Conservation (phyloP, 2,797 vertebrate species). For the Diplodus puntazzo region DNA sequence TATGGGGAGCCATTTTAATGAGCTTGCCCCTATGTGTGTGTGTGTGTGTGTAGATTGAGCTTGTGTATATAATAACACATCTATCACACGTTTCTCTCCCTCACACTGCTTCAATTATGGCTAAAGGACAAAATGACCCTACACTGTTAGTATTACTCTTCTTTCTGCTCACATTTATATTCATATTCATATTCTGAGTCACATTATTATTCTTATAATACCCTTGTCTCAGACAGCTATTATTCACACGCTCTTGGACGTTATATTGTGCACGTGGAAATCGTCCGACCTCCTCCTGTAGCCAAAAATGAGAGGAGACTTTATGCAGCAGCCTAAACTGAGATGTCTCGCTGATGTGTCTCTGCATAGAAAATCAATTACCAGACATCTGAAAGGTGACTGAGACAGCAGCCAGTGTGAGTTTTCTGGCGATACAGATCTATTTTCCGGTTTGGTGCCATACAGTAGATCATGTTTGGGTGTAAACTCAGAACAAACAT, state of each 20-base stretch:
- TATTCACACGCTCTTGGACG: slow-evolving; percentile 6
- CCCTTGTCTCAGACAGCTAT: background rate
- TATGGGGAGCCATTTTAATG: slow-evolving; percentile 71
- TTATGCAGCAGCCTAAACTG: slow-evolving; percentile 16
- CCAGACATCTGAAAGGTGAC: slow-evolving; percentile 32
- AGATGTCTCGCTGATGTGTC: slow-evolving; percentile 33
- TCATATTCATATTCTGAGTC: slow-evolving; percentile 18
- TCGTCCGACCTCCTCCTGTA: background rate
- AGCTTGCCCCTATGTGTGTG: slow-evolving; percentile 33
- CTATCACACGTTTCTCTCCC: slow-evolving; percentile 28
- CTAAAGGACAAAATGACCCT: slow-evolving; percentile 49
- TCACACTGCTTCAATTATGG: slow-evolving; percentile 38
- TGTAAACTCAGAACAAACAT: slow-evolving; percentile 15
- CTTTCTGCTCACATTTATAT: slow-evolving; percentile 33
- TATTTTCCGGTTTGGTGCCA: slow-evolving; percentile 35
- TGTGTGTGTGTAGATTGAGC: slow-evolving; percentile 16
- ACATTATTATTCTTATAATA: background rate
- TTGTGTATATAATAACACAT: slow-evolving; percentile 39
- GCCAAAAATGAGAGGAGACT: slow-evolving; percentile 1
- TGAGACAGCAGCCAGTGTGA: slow-evolving; percentile 27
- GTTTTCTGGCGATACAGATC: slow-evolving; percentile 24
- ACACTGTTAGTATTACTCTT: slow-evolving; percentile 12
- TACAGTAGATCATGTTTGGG: slow-evolving; percentile 19
- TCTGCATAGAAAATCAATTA: slow-evolving; percentile 49
- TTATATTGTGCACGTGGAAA: slow-evolving; percentile 6